phyloP scores from a whole-genome alignment of 1,140 invertebrate genomes.

The Drosophila kepulauana region DNA sequence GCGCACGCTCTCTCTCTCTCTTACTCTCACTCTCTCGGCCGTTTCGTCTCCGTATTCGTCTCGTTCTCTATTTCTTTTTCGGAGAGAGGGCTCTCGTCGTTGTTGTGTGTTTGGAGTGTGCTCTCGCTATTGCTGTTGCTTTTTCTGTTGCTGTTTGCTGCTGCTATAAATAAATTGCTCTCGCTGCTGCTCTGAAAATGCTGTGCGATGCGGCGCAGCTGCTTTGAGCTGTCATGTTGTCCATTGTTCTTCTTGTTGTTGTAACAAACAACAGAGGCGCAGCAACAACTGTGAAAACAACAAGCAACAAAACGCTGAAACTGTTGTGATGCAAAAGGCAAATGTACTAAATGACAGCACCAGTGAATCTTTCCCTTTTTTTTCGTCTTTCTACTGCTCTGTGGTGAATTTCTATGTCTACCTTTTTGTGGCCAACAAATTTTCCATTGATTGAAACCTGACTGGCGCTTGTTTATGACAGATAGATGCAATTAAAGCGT shows the following conservation, averaged over 20 bases:
- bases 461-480: constrained; percentile 14
- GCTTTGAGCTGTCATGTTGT: constrained; percentile 60
- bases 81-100: constrained; percentile 46
- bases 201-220: constrained; percentile 73
- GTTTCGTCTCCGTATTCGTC: constrained; percentile 22
- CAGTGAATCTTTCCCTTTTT: constrained; percentile 31
- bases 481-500: constrained; percentile 19
- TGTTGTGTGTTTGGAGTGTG: constrained; percentile 15
- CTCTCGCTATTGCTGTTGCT: constrained; percentile 30
- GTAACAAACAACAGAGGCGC: constrained; percentile 59
- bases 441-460: constrained; percentile 23
- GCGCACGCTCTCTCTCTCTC: constrained; percentile 64
- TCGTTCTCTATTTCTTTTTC: constrained; percentile 18
- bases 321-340: constrained; percentile 42
- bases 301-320: constrained; percentile 51
- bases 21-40: constrained; percentile 26
- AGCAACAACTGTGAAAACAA: constrained; percentile 61
- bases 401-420: constrained; percentile 48
- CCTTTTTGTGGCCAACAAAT: constrained; percentile 29
- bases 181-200: constrained; percentile 59
- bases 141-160: constrained; percentile 35
- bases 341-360: constrained; percentile 31
- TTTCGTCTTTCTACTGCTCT: constrained; percentile 15
- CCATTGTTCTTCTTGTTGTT: constrained; percentile 39
- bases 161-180: constrained; percentile 55